These are phyloP conservation scores for Gambusia holbrooki DNA, from an alignment of 2,113 vertebrate species.

Conservation along the genomic window DNA sequence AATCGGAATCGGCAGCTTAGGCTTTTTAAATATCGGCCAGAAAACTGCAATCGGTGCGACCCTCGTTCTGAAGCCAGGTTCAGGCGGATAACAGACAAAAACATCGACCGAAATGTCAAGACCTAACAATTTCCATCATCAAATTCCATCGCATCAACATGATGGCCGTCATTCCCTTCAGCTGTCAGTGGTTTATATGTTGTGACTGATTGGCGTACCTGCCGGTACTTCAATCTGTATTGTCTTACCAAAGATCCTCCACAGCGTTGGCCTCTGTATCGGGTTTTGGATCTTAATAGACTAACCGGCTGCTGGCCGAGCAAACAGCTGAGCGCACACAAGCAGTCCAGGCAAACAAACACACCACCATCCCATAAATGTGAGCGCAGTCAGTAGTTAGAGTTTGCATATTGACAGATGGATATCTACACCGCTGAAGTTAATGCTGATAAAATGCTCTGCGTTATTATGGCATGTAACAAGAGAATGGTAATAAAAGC, in stretches of 20 bases:
- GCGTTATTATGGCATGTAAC: slow-evolving; percentile 69
- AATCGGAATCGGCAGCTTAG: too few species aligned
- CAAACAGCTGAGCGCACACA: not conserved
- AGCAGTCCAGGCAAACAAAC: slow-evolving; percentile 16
- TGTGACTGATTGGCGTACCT: not conserved
- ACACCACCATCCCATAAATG: slow-evolving; percentile 42
- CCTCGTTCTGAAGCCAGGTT: not conserved
- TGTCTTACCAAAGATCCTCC: slow-evolving; percentile 15
- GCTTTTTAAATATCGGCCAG: too few species aligned
- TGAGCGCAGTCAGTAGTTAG: slow-evolving; percentile 44
- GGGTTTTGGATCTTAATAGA: slow-evolving; percentile 11
- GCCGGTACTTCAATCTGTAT: not conserved
- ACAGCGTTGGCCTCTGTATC: not conserved
- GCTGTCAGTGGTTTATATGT: slow-evolving; percentile 8
- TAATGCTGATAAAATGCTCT: slow-evolving; percentile 68
- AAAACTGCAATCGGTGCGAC: too few species aligned
- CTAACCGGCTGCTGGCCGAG: not conserved
- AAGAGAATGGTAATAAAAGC: slow-evolving; percentile 73
- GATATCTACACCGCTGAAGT: slow-evolving; percentile 65
- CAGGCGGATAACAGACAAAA: not conserved
- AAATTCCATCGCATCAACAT: not conserved
- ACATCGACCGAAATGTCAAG: not conserved
- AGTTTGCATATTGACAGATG: slow-evolving; percentile 68
- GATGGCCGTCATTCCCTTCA: not conserved
- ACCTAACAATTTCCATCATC: not conserved